Conservation (phyloP, 2,888 invertebrate genomes). For the Glaucopsyche alexis region DNA sequence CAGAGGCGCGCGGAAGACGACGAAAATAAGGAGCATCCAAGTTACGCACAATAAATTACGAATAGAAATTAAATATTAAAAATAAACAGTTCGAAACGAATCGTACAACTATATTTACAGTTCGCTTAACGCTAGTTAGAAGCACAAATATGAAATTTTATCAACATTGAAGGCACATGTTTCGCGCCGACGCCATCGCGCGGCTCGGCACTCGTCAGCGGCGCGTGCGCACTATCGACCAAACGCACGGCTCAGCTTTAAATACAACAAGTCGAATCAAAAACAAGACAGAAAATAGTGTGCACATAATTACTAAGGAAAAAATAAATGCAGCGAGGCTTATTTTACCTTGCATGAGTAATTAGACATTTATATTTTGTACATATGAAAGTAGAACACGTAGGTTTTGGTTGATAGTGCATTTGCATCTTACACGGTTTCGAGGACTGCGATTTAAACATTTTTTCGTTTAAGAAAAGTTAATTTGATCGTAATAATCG, state of each 20-base stretch:
- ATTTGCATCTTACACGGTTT: neutral
- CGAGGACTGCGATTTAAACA: neutral
- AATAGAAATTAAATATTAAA: conserved; percentile 67
- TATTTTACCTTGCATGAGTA: neutral
- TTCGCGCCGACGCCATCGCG: conserved; percentile 72
- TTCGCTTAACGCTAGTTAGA: conserved; percentile 73
- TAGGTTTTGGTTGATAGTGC: neutral
- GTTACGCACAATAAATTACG: conserved; percentile 58
- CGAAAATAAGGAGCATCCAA: conserved; percentile 26
- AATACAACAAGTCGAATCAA: neutral
- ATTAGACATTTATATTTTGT: neutral
- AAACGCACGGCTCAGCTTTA: neutral
- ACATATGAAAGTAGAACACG: neutral
- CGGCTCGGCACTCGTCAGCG: conserved; percentile 55
- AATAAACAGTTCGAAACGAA: conserved; percentile 70
- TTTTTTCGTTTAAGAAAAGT: neutral
- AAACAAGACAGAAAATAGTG: neutral
- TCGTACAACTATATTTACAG: conserved; percentile 72
- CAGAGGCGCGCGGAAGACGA: conserved; percentile 27
- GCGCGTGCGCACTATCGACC: conserved; percentile 4
- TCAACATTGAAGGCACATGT: conserved; percentile 80
- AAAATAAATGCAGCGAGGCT: conserved; percentile 4
- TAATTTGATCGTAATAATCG: neutral
- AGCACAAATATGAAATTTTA: conserved; percentile 77
- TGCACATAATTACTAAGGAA: neutral